Evolutionary conservation across 1,140 invertebrate species (phyloP).

Genomic region (Metopolophium dirhodum): DNA sequence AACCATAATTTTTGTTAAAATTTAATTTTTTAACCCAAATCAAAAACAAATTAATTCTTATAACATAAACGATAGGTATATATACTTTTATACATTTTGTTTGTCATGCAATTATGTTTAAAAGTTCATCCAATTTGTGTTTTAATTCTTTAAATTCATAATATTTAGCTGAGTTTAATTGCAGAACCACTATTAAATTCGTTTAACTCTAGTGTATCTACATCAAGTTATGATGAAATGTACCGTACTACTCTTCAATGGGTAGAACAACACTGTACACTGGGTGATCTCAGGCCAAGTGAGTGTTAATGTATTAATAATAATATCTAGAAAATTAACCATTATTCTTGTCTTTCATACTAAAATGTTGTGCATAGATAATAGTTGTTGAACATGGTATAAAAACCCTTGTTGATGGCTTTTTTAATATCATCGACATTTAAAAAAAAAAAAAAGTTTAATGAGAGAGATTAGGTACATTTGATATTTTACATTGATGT

Average conservation of each 20-base stretch:
- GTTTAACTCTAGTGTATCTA: conserved; percentile 90
- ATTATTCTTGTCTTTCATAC: not conserved
- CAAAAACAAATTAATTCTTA: not conserved
- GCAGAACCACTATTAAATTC: conserved; percentile 85
- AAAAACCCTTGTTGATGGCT: not conserved
- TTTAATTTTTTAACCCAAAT: not conserved
- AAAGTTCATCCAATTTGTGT: not conserved
- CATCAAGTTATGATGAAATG: conserved; percentile 87
- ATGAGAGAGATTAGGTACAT: not conserved
- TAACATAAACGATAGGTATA: not conserved
- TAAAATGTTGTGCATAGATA: not conserved
- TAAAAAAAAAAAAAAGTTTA: too few relatives aligned
- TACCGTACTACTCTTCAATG: conserved; percentile 89
- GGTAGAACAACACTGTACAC: conserved; percentile 95
- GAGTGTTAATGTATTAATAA: conserved; percentile 60
- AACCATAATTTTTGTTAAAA: too few relatives aligned
- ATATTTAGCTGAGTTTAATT: conserved; percentile 85
- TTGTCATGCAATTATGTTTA: conserved; percentile 48
- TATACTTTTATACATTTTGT: not conserved
- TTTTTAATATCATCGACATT: too few relatives aligned
- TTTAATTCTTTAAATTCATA: conserved; percentile 20
- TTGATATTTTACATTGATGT: not conserved
- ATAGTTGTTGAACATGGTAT: not conserved
- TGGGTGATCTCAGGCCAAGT: conserved; percentile 92
- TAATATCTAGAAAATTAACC: not conserved